Conservation (phyloP, 2,113 vertebrate genomes). For the Anseranas semipalmata region DNA sequence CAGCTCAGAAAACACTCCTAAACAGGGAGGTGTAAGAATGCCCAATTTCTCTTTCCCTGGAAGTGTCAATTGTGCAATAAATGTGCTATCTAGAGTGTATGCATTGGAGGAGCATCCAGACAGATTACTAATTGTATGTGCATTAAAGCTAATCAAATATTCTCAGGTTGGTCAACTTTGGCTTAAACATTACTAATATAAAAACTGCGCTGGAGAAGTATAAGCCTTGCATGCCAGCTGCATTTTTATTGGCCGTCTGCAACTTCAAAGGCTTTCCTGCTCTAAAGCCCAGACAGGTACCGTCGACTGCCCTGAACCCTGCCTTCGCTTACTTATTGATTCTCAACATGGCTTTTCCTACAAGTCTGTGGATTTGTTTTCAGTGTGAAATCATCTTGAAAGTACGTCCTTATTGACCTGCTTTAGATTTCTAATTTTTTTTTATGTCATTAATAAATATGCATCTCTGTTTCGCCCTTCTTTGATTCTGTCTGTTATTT, state of each 20-base stretch:
- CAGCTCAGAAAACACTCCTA: neutral
- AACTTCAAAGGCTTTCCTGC: slow-evolving; percentile 80
- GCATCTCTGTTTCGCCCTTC: neutral
- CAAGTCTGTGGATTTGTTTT: slow-evolving; percentile 44
- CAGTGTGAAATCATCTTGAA: neutral
- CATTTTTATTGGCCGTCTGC: slow-evolving; percentile 79
- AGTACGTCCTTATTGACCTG: neutral
- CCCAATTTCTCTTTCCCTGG: neutral
- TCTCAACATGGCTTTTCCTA: slow-evolving; percentile 69
- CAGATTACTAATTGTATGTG: neutral
- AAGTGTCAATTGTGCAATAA: neutral
- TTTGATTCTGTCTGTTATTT: slow-evolving; percentile 31
- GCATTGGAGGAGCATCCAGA: neutral
- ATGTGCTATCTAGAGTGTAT: neutral
- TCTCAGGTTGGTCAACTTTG: slow-evolving; percentile 1
- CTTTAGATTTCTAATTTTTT: neutral
- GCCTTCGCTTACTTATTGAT: slow-evolving; percentile 71
- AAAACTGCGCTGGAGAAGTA: neutral
- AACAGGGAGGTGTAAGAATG: neutral
- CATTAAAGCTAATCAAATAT: neutral
- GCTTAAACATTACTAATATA: slow-evolving; percentile 27
- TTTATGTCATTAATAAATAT: neutral
- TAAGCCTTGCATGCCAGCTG: slow-evolving; percentile 74
- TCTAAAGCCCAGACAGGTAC: slow-evolving; percentile 73
- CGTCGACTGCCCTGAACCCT: slow-evolving; percentile 20